A percentile compares a stretch with the other conserved stretches of the same genome.
Conservation (phyloP, 1,140 invertebrate species). For the Homarus americanus region DNA sequence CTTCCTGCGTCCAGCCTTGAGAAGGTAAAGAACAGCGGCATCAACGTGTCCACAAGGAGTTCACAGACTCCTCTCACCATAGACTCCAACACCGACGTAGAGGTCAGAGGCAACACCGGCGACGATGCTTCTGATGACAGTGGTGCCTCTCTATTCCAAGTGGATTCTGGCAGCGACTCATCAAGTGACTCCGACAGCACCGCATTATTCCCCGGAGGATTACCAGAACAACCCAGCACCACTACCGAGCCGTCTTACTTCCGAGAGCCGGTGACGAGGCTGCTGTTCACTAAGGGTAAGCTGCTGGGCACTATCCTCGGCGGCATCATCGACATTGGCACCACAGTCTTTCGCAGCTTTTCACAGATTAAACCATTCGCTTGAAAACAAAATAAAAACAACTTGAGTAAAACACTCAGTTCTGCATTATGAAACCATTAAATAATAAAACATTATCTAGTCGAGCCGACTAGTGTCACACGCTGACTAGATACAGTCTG, state of each 20-base stretch:
- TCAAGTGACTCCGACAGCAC: background rate
- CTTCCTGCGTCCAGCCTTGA: conserved; percentile 33
- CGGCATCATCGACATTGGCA: background rate
- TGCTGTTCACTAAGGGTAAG: conserved; percentile 32
- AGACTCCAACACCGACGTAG: background rate
- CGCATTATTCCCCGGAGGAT: background rate
- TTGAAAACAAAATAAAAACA: background rate
- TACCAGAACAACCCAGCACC: background rate
- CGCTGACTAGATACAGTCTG: too few species aligned
- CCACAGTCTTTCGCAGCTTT: background rate
- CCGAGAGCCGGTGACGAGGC: background rate
- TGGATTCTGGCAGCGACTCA: too few species aligned
- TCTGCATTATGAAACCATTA: too few species aligned
- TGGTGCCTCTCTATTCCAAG: too few species aligned
- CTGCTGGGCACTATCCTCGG: conserved; percentile 28
- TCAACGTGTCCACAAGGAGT: background rate
- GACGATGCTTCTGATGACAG: too few species aligned
- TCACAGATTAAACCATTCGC: background rate
- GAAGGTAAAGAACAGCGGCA: background rate
- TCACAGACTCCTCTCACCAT: background rate
- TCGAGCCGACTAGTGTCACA: background rate
- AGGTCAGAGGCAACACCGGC: background rate
- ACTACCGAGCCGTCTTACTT: background rate
- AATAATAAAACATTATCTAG: background rate
- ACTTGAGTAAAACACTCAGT: background rate